Base-by-base conservation (phyloP, 2,113 vertebrate genomes). In the Nibea albiflora region DNA sequence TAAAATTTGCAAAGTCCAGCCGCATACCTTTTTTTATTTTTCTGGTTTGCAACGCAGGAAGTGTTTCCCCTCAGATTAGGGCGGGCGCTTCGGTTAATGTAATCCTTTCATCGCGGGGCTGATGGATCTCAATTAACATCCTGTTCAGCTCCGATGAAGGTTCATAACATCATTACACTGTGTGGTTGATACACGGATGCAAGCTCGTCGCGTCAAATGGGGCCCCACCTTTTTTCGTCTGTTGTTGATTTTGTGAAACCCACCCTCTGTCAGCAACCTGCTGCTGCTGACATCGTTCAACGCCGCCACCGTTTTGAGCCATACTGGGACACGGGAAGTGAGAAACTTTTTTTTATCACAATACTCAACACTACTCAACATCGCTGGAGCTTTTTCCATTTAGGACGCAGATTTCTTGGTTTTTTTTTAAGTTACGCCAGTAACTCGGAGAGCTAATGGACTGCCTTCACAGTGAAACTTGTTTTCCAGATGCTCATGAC, bases 391-490 rank as follows among this genome's bases (percentile, higher is more conserved):
- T 61, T 67, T 65, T 31, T 69, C 47, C 19, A 44, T 52, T 70
- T 20, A 76, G 2, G 76, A 70, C 52, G 28, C 31, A 60, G 49
- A 58, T 19, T 67, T 79, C 64, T 53, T 87, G 57, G 77, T 73
- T 81, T 65, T 75, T 72, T 76, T 75, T 62, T 0, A 70, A 84
- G 84, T 73, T 44, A 75, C 81, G 72, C 80, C 42, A 54, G 60
- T 74, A 85, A 86, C 78, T 62, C 69, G 46, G 15, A 77, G 22
- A 28, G 76, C 60, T 85, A 61, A 85, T 76, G 28, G 56, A 74
- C 39, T 85, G 76, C 88, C 88, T 76, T 57, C 69, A 54, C 70
- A 85, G 84, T 69, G 15, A 80, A 88, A 88, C 26, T 65, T 31
- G 75, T 67, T 90, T 85, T 81, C 58, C 52, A 63, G 71, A 81